Evolutionary conservation across 2,797 vertebrate genomes (phyloP).

Genomic region (Xiphophorus birchmanni): DNA sequence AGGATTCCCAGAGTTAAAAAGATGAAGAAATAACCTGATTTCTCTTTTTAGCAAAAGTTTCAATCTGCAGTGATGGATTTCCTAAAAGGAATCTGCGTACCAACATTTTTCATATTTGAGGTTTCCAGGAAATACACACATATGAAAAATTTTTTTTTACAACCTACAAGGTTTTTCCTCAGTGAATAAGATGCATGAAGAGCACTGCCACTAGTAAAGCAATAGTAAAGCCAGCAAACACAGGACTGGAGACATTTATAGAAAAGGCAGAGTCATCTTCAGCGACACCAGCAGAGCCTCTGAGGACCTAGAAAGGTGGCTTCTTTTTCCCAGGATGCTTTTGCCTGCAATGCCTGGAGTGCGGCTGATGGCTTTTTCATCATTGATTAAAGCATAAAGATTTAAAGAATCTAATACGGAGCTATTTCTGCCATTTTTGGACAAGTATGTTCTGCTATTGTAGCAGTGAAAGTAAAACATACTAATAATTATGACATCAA

Average conservation of each 20-base stretch:
- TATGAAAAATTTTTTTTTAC: not conserved
- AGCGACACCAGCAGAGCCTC: not conserved
- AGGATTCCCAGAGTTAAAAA: conserved; percentile 38
- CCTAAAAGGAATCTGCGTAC: not conserved
- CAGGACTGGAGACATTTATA: not conserved
- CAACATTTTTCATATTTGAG: not conserved
- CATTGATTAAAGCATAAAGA: not conserved
- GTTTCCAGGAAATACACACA: not conserved
- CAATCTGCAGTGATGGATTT: not conserved
- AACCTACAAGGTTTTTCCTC: not conserved
- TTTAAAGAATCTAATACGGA: not conserved
- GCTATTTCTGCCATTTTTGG: not conserved
- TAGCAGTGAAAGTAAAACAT: not conserved
- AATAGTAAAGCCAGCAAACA: not conserved
- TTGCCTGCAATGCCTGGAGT: not conserved
- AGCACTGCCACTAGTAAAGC: no score
- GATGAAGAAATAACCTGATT: conserved; percentile 11
- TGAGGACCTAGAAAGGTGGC: not conserved
- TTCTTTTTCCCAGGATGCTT: not conserved
- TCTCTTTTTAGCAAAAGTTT: not conserved
- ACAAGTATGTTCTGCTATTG: not conserved
- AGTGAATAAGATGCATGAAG: not conserved
- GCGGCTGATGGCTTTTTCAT: not conserved
- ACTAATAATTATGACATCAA: not conserved
- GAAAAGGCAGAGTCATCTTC: not conserved